A percentile compares a stretch with the other conserved stretches of the same genome.
Evolutionary conservation across 1,140 invertebrate species (phyloP).

Genomic region (Teleopsis dalmanni): DNA sequence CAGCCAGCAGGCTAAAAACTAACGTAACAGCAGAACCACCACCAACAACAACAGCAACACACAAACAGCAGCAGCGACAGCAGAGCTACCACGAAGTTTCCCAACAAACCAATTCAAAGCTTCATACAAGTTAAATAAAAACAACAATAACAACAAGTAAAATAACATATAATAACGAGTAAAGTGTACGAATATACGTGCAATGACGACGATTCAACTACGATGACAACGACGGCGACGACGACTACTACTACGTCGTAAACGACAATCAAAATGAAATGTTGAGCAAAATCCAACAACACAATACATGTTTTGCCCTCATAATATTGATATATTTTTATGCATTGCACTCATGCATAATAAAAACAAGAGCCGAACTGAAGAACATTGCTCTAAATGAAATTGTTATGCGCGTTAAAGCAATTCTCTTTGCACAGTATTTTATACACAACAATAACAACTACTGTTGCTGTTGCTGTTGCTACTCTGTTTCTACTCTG

Average conservation of each 20-base stretch:
- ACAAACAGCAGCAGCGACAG: slow-evolving; percentile 9
- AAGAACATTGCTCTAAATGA: too few relatives aligned
- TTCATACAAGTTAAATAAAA: neutral
- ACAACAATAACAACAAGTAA: neutral
- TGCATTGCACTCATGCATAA: too few relatives aligned
- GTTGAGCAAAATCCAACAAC: neutral
- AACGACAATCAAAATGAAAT: slow-evolving; percentile 10
- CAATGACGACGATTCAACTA: neutral
- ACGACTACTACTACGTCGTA: slow-evolving; percentile 6
- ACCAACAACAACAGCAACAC: slow-evolving; percentile 4
- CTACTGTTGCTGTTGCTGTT: neutral
- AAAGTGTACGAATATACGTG: neutral
- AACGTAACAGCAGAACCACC: neutral
- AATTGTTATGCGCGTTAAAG: too few relatives aligned
- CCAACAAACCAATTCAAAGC: neutral
- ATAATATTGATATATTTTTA: neutral
- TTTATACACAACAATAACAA: too few relatives aligned
- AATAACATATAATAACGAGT: neutral
- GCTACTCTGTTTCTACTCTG: slow-evolving; percentile 4
- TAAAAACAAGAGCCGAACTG: too few relatives aligned
- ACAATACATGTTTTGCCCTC: neutral
- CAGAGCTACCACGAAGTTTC: slow-evolving; percentile 11
- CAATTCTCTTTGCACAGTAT: too few relatives aligned
- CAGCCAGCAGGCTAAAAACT: slow-evolving; percentile 19
- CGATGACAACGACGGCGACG: neutral